These are phyloP conservation scores for Marasmarcha lunaedactyla DNA, from an alignment of 2,888 invertebrate species.

Conservation along the genomic window DNA sequence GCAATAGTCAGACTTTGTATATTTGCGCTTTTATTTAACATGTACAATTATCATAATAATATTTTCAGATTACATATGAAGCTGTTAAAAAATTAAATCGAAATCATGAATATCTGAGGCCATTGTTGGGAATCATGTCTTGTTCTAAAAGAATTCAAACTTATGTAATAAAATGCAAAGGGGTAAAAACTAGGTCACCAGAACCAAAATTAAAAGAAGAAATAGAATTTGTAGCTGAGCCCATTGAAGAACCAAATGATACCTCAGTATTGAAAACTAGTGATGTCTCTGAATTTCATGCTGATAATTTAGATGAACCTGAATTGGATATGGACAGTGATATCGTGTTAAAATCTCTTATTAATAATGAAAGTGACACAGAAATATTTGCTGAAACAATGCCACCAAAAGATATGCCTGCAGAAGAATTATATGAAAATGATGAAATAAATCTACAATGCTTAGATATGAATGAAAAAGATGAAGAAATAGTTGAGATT, in stretches of 20 bases:
- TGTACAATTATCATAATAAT: too few relatives aligned
- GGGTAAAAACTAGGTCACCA: slow-evolving; percentile 3
- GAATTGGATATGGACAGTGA: too few relatives aligned
- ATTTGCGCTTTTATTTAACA: too few relatives aligned
- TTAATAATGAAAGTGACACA: slow-evolving; percentile 32
- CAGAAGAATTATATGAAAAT: not conserved
- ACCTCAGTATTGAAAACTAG: too few relatives aligned
- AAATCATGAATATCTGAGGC: slow-evolving; percentile 14
- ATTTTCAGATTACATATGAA: slow-evolving; percentile 19
- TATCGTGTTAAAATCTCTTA: not conserved
- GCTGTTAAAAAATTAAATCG: slow-evolving; percentile 17
- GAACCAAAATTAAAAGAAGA: slow-evolving; percentile 10
- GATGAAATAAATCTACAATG: not conserved
- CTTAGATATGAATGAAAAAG: not conserved
- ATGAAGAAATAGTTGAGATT: not conserved
- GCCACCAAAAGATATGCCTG: slow-evolving; percentile 6
- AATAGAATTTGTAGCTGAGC: slow-evolving; percentile 12
- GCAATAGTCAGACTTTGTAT: too few relatives aligned
- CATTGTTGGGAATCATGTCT: slow-evolving; percentile 23
- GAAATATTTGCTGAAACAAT: slow-evolving; percentile 27
- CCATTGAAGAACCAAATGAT: too few relatives aligned
- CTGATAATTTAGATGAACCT: too few relatives aligned
- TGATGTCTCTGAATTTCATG: too few relatives aligned
- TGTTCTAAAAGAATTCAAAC: slow-evolving; percentile 23
- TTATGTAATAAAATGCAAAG: slow-evolving; percentile 14